A percentile compares a stretch with the other conserved stretches of the same genome.
Evolutionary conservation across 2,797 vertebrate species (phyloP).

Genomic region (Microchirus variegatus): DNA sequence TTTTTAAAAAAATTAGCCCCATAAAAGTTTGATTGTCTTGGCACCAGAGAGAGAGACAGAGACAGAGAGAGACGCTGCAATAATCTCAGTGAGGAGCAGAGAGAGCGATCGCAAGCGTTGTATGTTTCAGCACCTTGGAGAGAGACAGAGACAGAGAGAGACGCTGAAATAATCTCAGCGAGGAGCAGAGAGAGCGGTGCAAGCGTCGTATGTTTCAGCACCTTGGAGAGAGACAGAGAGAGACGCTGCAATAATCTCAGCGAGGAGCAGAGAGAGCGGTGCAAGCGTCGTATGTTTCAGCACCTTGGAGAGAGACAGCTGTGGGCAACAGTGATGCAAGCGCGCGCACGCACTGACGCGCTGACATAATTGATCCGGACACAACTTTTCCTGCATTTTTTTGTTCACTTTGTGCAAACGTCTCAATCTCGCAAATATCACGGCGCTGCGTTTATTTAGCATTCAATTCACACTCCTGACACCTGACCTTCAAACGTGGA

Average conservation of each 20-base stretch:
- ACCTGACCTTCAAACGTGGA: neutral
- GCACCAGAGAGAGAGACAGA: conserved; percentile 9
- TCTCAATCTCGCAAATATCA: neutral
- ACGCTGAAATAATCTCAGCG: conserved; percentile 2
- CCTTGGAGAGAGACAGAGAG: conserved; percentile 1
- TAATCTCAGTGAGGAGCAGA: conserved; percentile 16
- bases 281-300: conserved; percentile 32
- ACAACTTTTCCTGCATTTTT: neutral
- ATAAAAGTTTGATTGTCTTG: conserved; percentile 45
- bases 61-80: neutral
- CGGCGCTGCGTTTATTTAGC: neutral
- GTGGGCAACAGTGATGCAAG: conserved; percentile 1
- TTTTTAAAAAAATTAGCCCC: no score
- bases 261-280: conserved; percentile 13
- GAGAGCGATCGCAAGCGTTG: conserved; percentile 9
- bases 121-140: conserved; percentile 39
- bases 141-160: neutral
- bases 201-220: conserved; percentile 31
- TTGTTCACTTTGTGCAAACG: neutral
- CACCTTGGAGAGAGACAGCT: conserved; percentile 27
- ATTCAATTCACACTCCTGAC: neutral
- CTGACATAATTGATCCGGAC: conserved; percentile 12
- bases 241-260: conserved; percentile 3
- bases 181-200: conserved; percentile 20
- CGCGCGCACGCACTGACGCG: conserved; percentile 2